phyloP scores from a whole-genome alignment of 2,888 invertebrate species.

The Rhagonycha lutea region DNA sequence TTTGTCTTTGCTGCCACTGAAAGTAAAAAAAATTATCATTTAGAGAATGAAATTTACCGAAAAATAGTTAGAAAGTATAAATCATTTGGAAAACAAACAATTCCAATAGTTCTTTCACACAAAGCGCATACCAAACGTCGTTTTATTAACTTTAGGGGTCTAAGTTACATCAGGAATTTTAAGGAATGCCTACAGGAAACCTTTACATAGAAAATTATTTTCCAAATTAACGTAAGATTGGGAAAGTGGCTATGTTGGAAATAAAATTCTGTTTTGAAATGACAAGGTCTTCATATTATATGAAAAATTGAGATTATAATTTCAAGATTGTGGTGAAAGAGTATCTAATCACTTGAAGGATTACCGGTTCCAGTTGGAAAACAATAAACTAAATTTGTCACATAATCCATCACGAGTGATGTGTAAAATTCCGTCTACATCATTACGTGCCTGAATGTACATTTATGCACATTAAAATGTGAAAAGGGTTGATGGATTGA shows the following conservation, averaged over 20 bases:
- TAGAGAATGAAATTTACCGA: not conserved
- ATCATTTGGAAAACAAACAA: not conserved
- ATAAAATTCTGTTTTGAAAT: not conserved
- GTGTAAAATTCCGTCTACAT: not conserved
- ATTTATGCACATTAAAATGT: not conserved
- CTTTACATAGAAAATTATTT: not conserved
- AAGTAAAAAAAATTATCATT: constrained; percentile 32
- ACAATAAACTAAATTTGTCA: not conserved
- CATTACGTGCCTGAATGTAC: not conserved
- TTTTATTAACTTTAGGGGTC: not conserved
- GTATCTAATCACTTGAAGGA: not conserved
- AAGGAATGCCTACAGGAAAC: not conserved
- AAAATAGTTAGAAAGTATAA: not conserved
- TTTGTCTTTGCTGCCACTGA: constrained; percentile 81
- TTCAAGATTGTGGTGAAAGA: not conserved
- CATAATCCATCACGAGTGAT: not conserved
- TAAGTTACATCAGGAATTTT: not conserved
- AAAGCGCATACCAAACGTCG: not conserved
- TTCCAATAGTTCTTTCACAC: not conserved
- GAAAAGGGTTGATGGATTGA: not conserved
- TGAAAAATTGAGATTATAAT: not conserved
- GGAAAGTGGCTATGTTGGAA: not conserved
- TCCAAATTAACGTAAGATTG: not conserved
- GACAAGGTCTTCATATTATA: not conserved
- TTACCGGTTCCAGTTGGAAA: not conserved